Evolutionary conservation across 2,797 vertebrate species (phyloP), one percentile per base, ranked within the genome.

Genomic region (Clarias fuscus): DNA sequence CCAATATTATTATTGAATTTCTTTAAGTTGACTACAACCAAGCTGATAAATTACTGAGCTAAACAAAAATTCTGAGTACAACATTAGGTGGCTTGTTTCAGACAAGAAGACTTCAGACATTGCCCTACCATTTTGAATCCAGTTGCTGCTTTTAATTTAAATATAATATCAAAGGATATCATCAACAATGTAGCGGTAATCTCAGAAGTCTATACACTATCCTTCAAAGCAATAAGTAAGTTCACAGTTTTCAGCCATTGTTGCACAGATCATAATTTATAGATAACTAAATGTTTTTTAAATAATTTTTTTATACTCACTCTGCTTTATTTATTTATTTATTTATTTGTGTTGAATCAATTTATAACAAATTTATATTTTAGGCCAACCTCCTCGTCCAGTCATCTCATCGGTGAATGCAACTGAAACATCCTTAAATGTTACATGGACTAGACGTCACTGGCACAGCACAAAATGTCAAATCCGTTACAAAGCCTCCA

Each of bases 331-430:
- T 15, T 37, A 37, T 0, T 22, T 78, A 78, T 33, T 33, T 33
- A 15, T 67, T 13, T 33, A 43, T 62, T 22, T 79, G 22, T 43
- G 33, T 62, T 11, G 40, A 79, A 37, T 62, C 37, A 33, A 80
- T 67, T 40, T 62, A 33, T 68, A 76, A 67, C 11, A 76, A 24
- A 56, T 75, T 59, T 85, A 8, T 82, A 24, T 85, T 87, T 20
- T 62, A 92, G 91, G 62, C 22, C 79, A 88, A 79, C 37, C 87
- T 75, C 84, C 90, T 30, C 20, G n/a, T 58, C 91, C 91, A 1
- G 7, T 27, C 18, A 79, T 89, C 67, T 80, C 27, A 64, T 88
- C 75, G 62, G 75, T 90, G 20, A 62, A 56, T 30, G 40, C 37
- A 20, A 86, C 86, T 64, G 53, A 70, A 3, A 80, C 86, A 3